Conservation (phyloP, 2,797 vertebrate genomes). For the Brachyrhaphis roseni region DNA sequence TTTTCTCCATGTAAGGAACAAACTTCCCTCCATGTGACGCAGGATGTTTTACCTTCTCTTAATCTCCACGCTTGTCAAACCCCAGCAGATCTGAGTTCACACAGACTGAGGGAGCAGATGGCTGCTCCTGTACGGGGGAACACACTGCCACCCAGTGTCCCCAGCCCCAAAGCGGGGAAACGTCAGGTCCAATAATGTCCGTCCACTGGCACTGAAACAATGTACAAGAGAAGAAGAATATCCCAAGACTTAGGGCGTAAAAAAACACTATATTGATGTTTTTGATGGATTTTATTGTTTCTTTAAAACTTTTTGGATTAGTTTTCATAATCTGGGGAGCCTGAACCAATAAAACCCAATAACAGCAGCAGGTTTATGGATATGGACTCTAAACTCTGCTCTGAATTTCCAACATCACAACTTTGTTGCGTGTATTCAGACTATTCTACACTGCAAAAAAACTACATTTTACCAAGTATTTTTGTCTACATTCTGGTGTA, state of each 20-base stretch:
- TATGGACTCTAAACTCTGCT: not conserved
- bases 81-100: constrained; percentile 25
- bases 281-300: not conserved
- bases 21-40: not conserved
- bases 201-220: constrained; percentile 10
- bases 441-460: not conserved
- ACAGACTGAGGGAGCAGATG: constrained; percentile 31
- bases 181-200: constrained; percentile 8
- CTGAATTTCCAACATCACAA: not conserved
- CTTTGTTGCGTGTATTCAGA: not conserved
- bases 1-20: not conserved
- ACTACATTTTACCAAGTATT: no score
- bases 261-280: not conserved
- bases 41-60: constrained; percentile 9
- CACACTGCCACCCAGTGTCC: constrained; percentile 82
- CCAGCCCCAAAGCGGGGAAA: constrained; percentile 36
- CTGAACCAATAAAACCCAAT: not conserved
- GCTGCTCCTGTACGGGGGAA: constrained; percentile 66
- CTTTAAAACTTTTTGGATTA: not conserved
- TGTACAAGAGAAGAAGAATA: not conserved
- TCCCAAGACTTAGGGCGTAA: not conserved
- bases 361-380: not conserved
- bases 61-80: constrained; percentile 23
- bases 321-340: not conserved
- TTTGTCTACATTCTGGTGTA: no score